phyloP scores from a whole-genome alignment of 2,113 vertebrate genomes.

The Calonectris borealis region DNA sequence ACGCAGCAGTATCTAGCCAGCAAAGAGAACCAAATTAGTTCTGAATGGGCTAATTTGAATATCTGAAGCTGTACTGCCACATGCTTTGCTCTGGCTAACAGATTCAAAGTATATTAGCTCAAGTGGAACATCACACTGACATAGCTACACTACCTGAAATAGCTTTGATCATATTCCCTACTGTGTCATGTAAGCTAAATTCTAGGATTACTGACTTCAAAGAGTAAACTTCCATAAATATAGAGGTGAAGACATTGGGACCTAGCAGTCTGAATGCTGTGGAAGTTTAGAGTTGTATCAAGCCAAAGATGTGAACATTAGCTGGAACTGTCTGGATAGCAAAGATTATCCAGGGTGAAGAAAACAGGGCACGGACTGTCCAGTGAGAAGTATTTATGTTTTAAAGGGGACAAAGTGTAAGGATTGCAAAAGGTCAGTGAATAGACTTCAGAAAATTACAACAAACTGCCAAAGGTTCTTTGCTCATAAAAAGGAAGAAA shows the following conservation, averaged over 20 bases:
- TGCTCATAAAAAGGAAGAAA: not conserved
- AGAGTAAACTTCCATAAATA: not conserved
- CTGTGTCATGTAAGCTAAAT: not conserved
- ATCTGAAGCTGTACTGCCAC: not conserved
- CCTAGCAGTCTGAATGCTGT: not conserved
- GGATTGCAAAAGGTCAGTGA: not conserved
- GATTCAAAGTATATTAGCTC: not conserved
- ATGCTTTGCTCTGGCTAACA: not conserved
- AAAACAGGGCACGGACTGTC: not conserved
- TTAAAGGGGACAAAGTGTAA: not conserved
- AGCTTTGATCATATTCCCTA: not conserved
- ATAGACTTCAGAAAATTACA: not conserved
- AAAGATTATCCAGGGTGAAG: not conserved
- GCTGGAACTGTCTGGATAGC: not conserved
- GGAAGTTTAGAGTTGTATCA: not conserved
- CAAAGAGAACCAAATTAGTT: not conserved
- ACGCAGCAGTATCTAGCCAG: not conserved
- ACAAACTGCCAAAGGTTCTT: not conserved
- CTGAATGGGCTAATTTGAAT: not conserved
- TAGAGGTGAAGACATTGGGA: not conserved
- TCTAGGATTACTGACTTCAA: constrained; percentile 17
- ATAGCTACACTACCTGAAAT: not conserved
- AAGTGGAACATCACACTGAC: constrained; percentile 8
- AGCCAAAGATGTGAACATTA: not conserved
- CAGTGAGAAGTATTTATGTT: not conserved